A percentile compares a stretch with the other conserved stretches of the same genome.
Evolutionary conservation across 2,888 invertebrate species (phyloP).

Genomic region (Thelaira solivaga): DNA sequence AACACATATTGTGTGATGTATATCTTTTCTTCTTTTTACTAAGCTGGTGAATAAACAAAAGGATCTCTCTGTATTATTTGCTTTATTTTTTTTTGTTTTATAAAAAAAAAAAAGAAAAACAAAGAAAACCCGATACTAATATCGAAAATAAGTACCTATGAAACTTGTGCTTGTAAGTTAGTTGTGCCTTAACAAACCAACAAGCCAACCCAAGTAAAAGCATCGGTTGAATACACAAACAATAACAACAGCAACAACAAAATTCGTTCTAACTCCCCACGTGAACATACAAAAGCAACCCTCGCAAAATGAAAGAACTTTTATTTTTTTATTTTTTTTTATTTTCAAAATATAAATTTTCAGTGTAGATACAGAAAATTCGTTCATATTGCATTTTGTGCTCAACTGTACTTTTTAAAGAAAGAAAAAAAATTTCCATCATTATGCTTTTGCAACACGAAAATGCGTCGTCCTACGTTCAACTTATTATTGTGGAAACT

Average conservation of each 20-base stretch:
- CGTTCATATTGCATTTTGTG: constrained; percentile 22
- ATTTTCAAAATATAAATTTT: constrained; percentile 26
- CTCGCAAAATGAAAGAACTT: constrained; percentile 39
- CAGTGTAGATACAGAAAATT: constrained; percentile 44
- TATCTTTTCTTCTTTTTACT: background rate
- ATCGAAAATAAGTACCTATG: background rate
- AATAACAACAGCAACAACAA: too few relatives aligned
- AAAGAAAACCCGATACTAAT: background rate
- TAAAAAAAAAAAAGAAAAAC: too few relatives aligned
- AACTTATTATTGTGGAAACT: constrained; percentile 53
- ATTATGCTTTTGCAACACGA: constrained; percentile 54
- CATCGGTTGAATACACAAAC: background rate
- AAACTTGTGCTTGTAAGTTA: too few relatives aligned
- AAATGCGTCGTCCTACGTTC: constrained; percentile 47
- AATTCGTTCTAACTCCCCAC: constrained; percentile 37
- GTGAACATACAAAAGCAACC: constrained; percentile 42
- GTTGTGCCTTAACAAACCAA: background rate
- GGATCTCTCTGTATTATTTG: constrained; percentile 20
- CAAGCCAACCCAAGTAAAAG: constrained; percentile 10
- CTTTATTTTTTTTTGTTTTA: too few relatives aligned
- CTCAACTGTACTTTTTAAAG: constrained; percentile 49
- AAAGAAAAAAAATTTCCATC: constrained; percentile 40
- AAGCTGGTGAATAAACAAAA: constrained; percentile 5
- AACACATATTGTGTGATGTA: background rate
- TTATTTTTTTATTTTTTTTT: constrained; percentile 29